These are phyloP conservation scores for Lapara coniferarum DNA, from an alignment of 2,888 invertebrate species.

Conservation along the genomic window DNA sequence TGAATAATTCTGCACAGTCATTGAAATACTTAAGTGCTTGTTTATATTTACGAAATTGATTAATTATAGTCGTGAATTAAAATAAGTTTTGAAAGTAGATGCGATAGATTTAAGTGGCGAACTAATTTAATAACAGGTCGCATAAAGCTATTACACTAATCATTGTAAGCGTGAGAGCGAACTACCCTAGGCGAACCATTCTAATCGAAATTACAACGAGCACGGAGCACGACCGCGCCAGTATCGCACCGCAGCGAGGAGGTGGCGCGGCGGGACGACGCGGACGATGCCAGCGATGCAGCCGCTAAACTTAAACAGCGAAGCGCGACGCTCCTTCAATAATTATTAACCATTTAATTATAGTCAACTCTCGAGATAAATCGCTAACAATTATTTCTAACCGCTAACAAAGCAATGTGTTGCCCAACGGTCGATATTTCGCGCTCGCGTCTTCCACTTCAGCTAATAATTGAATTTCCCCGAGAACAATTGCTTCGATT, in stretches of 20 bases:
- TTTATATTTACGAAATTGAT: neutral
- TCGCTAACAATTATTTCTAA: constrained; percentile 75
- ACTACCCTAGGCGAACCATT: constrained; percentile 65
- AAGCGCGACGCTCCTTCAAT: constrained; percentile 64
- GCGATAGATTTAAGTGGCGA: constrained; percentile 16
- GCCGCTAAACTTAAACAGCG: constrained; percentile 30
- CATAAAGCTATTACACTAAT: constrained; percentile 65
- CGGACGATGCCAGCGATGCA: constrained; percentile 14
- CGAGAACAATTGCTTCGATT: constrained; percentile 82
- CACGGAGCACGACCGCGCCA: constrained; percentile 71
- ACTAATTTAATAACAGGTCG: constrained; percentile 64
- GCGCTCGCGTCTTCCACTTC: constrained; percentile 57
- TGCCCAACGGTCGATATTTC: constrained; percentile 71
- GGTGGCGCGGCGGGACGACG: constrained; percentile 32
- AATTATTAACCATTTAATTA: constrained; percentile 78
- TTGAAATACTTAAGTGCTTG: constrained; percentile 7
- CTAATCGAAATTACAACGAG: constrained; percentile 72
- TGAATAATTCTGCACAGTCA: neutral
- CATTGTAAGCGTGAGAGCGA: constrained; percentile 76
- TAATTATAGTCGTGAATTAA: constrained; percentile 3
- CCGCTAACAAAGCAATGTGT: constrained; percentile 69
- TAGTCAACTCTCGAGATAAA: constrained; percentile 70
- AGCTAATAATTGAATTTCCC: constrained; percentile 80
- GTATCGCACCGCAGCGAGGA: constrained; percentile 57
- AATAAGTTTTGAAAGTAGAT: constrained; percentile 17